Percentiles rank a stretch among this genome's conserved stretches.
Evolutionary conservation across 2,888 invertebrate species (phyloP).

Genomic region (Corythucha ciliata): DNA sequence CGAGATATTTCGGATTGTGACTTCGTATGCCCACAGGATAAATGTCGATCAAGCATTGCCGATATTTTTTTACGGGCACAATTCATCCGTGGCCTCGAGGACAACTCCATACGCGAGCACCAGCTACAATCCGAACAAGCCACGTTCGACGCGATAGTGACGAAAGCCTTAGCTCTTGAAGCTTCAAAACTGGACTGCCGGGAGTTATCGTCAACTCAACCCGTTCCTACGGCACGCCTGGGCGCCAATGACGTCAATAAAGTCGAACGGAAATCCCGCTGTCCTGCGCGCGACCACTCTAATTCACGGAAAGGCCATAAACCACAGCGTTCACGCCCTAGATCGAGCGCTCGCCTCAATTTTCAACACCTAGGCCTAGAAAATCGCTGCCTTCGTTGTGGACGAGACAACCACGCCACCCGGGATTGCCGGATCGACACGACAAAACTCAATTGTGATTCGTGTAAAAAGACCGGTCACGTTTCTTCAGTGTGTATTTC

Average conservation of each 20-base stretch:
- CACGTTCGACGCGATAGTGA: slow-evolving; percentile 6
- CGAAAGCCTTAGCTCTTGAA: slow-evolving; percentile 13
- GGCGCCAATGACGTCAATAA: neutral
- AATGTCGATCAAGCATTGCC: neutral
- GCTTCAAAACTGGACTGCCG: slow-evolving; percentile 11
- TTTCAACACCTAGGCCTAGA: slow-evolving; percentile 11
- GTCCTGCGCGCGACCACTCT: too few species aligned
- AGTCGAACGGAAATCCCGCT: neutral
- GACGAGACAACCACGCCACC: neutral
- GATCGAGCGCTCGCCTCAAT: slow-evolving; percentile 1
- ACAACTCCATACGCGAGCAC: slow-evolving; percentile 2
- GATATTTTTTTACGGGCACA: slow-evolving; percentile 10
- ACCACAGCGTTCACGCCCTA: too few species aligned
- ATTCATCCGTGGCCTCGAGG: slow-evolving; percentile 10
- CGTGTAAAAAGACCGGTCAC: slow-evolving; percentile 7
- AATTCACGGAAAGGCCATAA: too few species aligned
- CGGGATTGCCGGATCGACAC: neutral
- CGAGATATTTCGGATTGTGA: slow-evolving; percentile 13
- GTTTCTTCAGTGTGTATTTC: slow-evolving; percentile 1
- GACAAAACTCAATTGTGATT: slow-evolving; percentile 1
- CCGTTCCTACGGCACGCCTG: neutral
- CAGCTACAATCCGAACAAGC: neutral
- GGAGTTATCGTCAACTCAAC: neutral
- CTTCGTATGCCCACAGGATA: neutral
- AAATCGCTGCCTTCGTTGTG: slow-evolving; percentile 4